These are phyloP conservation scores for Belgica antarctica DNA, from an alignment of 2,888 invertebrate genomes.

Conservation along the genomic window DNA sequence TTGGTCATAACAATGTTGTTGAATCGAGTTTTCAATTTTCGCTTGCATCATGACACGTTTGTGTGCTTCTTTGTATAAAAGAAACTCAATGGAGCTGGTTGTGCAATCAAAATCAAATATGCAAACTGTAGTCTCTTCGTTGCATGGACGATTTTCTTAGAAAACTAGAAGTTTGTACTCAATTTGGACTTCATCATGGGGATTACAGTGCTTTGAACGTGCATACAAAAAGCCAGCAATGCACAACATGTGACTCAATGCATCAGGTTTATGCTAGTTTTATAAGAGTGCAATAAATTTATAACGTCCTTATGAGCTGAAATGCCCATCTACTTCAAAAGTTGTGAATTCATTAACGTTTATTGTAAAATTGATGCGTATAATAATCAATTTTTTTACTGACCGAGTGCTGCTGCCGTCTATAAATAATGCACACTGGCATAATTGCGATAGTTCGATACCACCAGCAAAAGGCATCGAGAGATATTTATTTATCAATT, in stretches of 20 bases:
- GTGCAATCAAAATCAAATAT: neutral
- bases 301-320: constrained; percentile 27
- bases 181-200: neutral
- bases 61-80: too few relatives aligned
- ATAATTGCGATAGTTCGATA: neutral
- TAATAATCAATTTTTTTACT: constrained; percentile 19
- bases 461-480: neutral
- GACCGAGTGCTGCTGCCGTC: neutral
- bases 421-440: constrained; percentile 10
- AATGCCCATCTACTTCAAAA: constrained; percentile 38
- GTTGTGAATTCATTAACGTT: constrained; percentile 40
- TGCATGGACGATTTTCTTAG: neutral
- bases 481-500: constrained; percentile 43
- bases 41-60: too few relatives aligned
- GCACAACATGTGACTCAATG: neutral
- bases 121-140: neutral
- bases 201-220: neutral
- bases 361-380: constrained; percentile 31
- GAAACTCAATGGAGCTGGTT: too few relatives aligned
- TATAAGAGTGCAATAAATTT: too few relatives aligned
- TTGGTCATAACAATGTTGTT: constrained; percentile 11
- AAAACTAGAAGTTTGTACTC: too few relatives aligned
- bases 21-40: neutral
- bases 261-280: neutral
- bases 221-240: too few relatives aligned